Evolutionary conservation across 2,888 invertebrate species (phyloP), one percentile per base, ranked within the genome.

Genomic region (Craniophora ligustri): DNA sequence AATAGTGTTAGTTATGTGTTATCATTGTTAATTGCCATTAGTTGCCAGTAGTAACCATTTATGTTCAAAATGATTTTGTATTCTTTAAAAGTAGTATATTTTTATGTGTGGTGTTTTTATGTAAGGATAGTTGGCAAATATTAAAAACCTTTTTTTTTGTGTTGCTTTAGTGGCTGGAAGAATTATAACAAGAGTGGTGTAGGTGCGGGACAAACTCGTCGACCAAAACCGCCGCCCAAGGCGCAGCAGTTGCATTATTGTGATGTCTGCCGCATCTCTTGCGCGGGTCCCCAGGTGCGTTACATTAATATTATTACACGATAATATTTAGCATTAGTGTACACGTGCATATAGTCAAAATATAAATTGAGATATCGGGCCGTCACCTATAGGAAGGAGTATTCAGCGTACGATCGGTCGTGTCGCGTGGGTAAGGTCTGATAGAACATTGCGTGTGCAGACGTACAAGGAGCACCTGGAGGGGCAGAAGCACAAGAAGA

Each of bases 401-500:
- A n/a, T n/a, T n/a, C n/a, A n/a, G n/a, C n/a, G n/a, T n/a, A n/a
- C n/a, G n/a, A n/a, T n/a, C n/a, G n/a, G n/a, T n/a, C n/a, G n/a
- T n/a, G n/a, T n/a, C n/a, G n/a, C n/a, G n/a, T n/a, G n/a, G n/a
- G n/a, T n/a, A n/a, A n/a, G n/a, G n/a, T n/a, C n/a, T n/a, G n/a
- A n/a, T n/a, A n/a, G n/a, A n/a, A n/a, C n/a, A n/a, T n/a, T n/a
- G 4, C 15, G 18, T 11, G 0, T 1, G 7, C 81, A 91, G 92
- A 92, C 92, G 0, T 92, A 92, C 89, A 92, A 92, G 67, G 99
- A 99, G 88, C 99, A 99, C 94, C 94, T 99, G 82, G 99, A 99
- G 85, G 99, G 99, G 0, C 99, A 99, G 91, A 98, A 98, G 89
- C 99, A 99, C 93, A 99, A 99, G 95, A 99, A 99, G 94, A 98